phyloP scores from a whole-genome alignment of 2,888 invertebrate genomes.

The Xestia ashworthii region DNA sequence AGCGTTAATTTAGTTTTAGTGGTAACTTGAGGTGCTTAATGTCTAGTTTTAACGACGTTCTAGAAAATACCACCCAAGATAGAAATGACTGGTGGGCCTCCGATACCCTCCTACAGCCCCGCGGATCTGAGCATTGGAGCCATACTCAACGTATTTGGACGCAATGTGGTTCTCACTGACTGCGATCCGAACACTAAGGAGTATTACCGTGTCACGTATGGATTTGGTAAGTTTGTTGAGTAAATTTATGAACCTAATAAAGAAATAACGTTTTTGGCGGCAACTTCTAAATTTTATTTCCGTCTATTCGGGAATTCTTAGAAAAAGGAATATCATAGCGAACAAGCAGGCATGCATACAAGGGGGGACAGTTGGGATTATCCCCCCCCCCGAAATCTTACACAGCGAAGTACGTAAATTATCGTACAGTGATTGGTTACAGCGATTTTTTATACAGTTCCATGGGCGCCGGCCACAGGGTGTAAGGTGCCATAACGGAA shows the following conservation, averaged over 20 bases:
- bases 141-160: constrained; percentile 95
- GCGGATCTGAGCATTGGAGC: constrained; percentile 96
- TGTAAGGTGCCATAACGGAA: no score
- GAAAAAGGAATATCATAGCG: not conserved
- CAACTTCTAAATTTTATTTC: not conserved
- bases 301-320: not conserved
- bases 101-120: constrained; percentile 91
- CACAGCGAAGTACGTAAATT: no score
- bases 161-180: constrained; percentile 94
- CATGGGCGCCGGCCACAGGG: no score
- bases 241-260: not conserved
- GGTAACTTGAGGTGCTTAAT: not conserved
- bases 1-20: not conserved
- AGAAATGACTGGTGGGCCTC: constrained; percentile 85
- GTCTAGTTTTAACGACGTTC: constrained; percentile 17
- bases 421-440: no score
- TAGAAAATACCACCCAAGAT: constrained; percentile 84
- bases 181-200: constrained; percentile 96
- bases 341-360: not conserved
- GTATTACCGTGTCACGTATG: constrained; percentile 94
- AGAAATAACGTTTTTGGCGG: not conserved
- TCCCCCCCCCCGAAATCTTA: no score
- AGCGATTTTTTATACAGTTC: no score
- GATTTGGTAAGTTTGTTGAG: constrained; percentile 85
- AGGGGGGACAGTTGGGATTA: no score